Evolutionary conservation across 2,797 vertebrate species (phyloP).

Genomic region (Anableps anableps): DNA sequence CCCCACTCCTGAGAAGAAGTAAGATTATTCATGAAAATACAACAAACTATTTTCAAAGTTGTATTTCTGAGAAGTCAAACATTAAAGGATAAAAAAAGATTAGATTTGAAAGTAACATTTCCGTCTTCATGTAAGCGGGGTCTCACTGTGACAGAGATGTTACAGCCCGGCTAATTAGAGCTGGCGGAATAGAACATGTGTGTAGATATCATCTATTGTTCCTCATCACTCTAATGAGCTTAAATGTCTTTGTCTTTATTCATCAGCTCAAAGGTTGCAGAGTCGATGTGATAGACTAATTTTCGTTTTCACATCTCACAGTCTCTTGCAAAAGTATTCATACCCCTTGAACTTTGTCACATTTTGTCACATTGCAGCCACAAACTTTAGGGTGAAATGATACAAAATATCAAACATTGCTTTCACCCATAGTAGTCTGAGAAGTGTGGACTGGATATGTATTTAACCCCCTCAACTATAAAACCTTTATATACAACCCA

Average conservation of each 20-base stretch:
- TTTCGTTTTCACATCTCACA: constrained; percentile 46
- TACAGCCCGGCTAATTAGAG: constrained; percentile 73
- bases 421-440: neutral
- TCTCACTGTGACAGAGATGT: constrained; percentile 72
- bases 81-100: constrained; percentile 55
- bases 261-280: constrained; percentile 73
- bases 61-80: constrained; percentile 38
- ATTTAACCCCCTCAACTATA: neutral
- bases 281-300: constrained; percentile 41
- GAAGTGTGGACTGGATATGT: neutral
- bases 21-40: constrained; percentile 43
- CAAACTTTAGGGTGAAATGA: neutral
- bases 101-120: constrained; percentile 76
- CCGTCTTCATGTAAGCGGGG: constrained; percentile 56
- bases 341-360: neutral
- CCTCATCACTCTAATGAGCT: constrained; percentile 78
- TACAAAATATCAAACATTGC: neutral
- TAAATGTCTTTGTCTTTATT: constrained; percentile 77
- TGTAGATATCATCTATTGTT: constrained; percentile 77
- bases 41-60: constrained; percentile 23
- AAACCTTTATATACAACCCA: neutral
- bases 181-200: constrained; percentile 68
- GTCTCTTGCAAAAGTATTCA: neutral
- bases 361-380: neutral
- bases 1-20: constrained; percentile 6